A percentile compares a stretch with the other conserved stretches of the same genome.
Conservation (phyloP, 2,797 vertebrate species). For the Phoebastria nigripes region DNA sequence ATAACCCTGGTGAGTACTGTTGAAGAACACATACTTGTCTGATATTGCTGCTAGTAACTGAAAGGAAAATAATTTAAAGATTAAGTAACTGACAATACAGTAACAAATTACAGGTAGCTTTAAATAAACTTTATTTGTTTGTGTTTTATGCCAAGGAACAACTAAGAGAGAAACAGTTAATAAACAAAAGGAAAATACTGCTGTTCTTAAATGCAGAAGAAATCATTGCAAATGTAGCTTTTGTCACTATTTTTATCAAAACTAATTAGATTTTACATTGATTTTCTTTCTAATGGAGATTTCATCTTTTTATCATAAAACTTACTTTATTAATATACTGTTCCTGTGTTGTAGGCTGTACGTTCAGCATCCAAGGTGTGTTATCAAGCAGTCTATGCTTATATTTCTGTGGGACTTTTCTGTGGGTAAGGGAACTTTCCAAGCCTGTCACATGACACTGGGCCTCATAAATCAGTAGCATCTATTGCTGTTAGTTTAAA, state of each 20-base stretch:
- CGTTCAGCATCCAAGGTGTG: neutral
- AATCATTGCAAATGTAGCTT: neutral
- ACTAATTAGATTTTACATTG: neutral
- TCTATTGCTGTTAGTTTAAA: neutral
- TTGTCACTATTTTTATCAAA: neutral
- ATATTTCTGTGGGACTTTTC: neutral
- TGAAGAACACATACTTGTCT: neutral
- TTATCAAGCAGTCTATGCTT: neutral
- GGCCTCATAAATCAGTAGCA: neutral
- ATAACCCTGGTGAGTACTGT: neutral
- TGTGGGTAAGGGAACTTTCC: neutral
- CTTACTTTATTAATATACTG: accelerated
- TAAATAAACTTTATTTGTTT: neutral
- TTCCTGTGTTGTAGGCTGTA: neutral
- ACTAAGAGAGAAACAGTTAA: neutral
- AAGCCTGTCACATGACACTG: neutral
- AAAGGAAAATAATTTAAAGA: neutral
- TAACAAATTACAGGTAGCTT: neutral
- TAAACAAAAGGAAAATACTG: neutral
- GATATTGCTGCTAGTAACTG: neutral
- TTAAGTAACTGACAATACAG: neutral
- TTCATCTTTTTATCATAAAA: neutral
- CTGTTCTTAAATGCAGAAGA: neutral
- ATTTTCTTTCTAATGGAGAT: neutral
- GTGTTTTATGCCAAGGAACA: neutral